These are phyloP conservation scores for Trematomus bernacchii DNA, from an alignment of 2,797 vertebrate genomes.

Conservation along the genomic window DNA sequence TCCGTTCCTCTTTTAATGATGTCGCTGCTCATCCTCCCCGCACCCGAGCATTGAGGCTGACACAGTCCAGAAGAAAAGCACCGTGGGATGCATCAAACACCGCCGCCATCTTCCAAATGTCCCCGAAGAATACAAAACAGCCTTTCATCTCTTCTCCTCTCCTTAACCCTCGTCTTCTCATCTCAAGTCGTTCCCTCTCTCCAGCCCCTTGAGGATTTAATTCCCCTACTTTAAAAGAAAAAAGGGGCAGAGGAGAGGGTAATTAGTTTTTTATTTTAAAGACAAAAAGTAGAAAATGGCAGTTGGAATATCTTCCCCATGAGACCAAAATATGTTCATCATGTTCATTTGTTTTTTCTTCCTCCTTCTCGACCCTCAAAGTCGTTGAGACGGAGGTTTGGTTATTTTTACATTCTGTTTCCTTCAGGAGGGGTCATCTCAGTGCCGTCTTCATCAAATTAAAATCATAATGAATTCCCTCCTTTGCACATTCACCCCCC, in stretches of 20 bases:
- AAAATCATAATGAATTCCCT: conserved; percentile 60
- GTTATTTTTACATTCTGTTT: conserved; percentile 72
- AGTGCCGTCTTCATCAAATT: conserved; percentile 41
- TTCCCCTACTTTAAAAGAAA: conserved; percentile 48
- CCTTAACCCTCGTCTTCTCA: conserved; percentile 15
- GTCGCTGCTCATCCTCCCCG: conserved; percentile 40
- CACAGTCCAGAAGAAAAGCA: conserved; percentile 76
- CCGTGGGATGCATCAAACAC: conserved; percentile 72
- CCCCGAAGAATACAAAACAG: conserved; percentile 62
- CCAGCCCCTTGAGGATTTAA: conserved; percentile 26
- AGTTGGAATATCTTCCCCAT: conserved; percentile 52
- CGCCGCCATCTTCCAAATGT: conserved; percentile 47
- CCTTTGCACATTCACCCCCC: conserved; percentile 60
- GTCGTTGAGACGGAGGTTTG: conserved; percentile 33
- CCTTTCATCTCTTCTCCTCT: conserved; percentile 27
- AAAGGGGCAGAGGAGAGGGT: conserved; percentile 40
- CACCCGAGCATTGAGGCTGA: conserved; percentile 43
- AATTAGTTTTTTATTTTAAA: conserved; percentile 23
- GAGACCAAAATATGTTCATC: conserved; percentile 41
- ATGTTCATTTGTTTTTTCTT: conserved; percentile 35
- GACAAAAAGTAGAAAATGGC: conserved; percentile 69
- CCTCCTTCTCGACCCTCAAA: conserved; percentile 30
- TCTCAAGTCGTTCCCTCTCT: conserved; percentile 29
- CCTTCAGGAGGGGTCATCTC: conserved; percentile 39
- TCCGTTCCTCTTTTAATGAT: conserved; percentile 68